A percentile compares a stretch with the other conserved stretches of the same genome.
These are phyloP conservation scores for Pica pica DNA, from an alignment of 2,113 vertebrate species.

Conservation along the genomic window DNA sequence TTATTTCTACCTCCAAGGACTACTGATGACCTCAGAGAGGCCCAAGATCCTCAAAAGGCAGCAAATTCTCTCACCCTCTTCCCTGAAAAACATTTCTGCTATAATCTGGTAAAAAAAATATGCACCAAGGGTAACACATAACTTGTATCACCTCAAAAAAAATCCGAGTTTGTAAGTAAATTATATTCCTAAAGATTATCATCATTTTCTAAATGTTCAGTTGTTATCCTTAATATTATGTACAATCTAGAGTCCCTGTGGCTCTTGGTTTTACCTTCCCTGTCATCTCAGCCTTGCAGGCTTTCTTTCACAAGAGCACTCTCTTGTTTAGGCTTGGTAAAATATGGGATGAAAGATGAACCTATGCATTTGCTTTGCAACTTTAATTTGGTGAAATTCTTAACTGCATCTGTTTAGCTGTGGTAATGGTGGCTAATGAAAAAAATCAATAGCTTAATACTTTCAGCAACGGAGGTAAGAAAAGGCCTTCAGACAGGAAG, in stretches of 20 bases:
- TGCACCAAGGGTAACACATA: rapidly evolving
- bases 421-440: background rate
- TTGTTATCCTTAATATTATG: background rate
- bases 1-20: background rate
- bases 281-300: background rate
- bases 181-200: background rate
- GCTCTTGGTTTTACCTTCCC: background rate
- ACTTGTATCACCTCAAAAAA: background rate
- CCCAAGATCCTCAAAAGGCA: background rate
- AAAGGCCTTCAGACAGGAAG: background rate
- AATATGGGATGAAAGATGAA: background rate
- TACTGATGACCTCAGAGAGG: background rate
- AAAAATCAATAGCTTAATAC: background rate
- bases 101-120: background rate
- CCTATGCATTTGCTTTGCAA: background rate
- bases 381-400: background rate
- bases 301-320: background rate
- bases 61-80: background rate
- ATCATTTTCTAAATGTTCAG: rapidly evolving
- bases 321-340: background rate
- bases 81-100: background rate
- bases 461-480: background rate
- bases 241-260: background rate
- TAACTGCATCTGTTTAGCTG: background rate
- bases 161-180: background rate